Evolutionary conservation across 2,888 invertebrate species (phyloP), one percentile per base, ranked within the genome.

Genomic region (Aspidapion aeneum): DNA sequence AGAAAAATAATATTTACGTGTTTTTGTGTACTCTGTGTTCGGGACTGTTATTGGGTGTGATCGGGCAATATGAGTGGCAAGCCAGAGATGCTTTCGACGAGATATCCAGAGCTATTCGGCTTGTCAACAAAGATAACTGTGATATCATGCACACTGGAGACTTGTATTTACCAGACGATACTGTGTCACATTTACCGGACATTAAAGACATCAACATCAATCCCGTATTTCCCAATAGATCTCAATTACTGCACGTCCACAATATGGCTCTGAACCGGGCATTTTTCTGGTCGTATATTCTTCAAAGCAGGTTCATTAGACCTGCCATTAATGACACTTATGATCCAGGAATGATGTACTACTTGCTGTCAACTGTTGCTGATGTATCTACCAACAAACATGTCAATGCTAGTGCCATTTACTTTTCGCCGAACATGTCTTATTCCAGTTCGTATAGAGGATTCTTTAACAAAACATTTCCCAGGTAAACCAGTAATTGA

Each of bases 291-390:
- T 95, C 95, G 79, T 96, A 94, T 72, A 93, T 96, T 63, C 84
- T 96, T 0, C 96, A 96, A 77, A 93, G 94, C 21, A 69, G 96
- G 67, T 94, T 94, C 72, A 94, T 94, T 70, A 83, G 94, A 21
- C 94, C 94, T 0, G 93, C 93, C 0, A 93, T 93, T 19, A 94
- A 94, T 76, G 94, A 94, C 74, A 93, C 94, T 0, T 94, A 94
- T 72, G 97, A 98, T 81, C 98, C 98, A 0, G 98, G 98, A 60
- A 94, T 98, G 90, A 95, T 97, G 94, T 98, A 98, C 76, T 96
- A 96, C 75, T 96, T 96, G 77, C 82, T 98, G 54, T 96, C 97
- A 0, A 91, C 95, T 0, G 93, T 96, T 0, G 96, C 98, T 0
- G 98, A 98, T 78, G 93, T 98, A 0, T 92, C 97, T 0, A 87